Evolutionary conservation across 2,888 invertebrate species (phyloP), one percentile per base, ranked within the genome.

Genomic region (Meloe dianella): DNA sequence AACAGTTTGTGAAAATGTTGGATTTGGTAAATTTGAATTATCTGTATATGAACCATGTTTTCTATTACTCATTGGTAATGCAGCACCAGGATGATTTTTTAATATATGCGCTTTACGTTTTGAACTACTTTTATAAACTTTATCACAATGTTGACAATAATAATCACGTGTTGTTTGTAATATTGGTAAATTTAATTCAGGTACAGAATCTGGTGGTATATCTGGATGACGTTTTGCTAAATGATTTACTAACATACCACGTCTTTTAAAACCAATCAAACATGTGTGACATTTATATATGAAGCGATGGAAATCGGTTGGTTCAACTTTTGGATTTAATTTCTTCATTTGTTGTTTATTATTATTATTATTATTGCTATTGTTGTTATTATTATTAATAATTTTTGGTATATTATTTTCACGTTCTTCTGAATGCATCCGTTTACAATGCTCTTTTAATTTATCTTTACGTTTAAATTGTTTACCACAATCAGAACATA

Each of bases 221-320:
- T 88, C 87, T 29, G 91, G 88, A 86, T 93, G 90, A 71, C 91
- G 85, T 78, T 93, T 93, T 68, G 92, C 93, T 74, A 95, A 83
- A 82, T 96, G 95, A 83, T 95, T 96, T 0, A 93, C 92, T 56
- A 92, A 83, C 91, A 92, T 92, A 24, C 83, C 95, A 70, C 95
- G 88, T 63, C 95, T 86, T 85, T 95, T 91, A 79, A 94, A 92
- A 69, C 92, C 92, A 30, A 92, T 84, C 78, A 90, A 83, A 82
- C 94, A 94, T 60, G 87, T 86, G 74, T 91, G 89, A 79, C 94
- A 94, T 80, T 92, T 93, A 82, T 91, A 93, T 67, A 91, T 87
- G 79, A 90, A 92, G 60, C 90, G 85, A 78, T 90, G 89, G 79
- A 90, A 92, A 82, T 92, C 91, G 12, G 87, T 88, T 0, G 90